These are phyloP conservation scores for Puma concolor DNA, from an alignment of 2,113 vertebrate species.

Conservation along the genomic window DNA sequence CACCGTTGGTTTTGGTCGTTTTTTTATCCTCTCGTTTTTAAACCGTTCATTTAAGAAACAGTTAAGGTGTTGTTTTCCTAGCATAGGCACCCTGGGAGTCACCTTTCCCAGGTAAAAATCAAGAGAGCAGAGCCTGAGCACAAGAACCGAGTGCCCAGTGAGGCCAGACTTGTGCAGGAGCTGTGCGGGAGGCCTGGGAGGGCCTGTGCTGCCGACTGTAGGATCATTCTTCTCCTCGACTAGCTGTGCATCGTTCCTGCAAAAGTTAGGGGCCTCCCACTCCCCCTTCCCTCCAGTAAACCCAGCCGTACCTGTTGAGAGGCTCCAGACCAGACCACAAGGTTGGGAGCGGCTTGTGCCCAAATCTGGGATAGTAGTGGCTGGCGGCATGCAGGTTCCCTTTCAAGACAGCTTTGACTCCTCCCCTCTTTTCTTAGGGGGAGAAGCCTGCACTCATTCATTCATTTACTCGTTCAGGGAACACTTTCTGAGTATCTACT, in stretches of 20 bases:
- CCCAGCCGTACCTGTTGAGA: background rate
- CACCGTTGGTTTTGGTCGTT: background rate
- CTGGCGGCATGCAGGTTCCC: background rate
- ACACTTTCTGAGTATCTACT: background rate
- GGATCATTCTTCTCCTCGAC: background rate
- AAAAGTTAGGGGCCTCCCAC: background rate
- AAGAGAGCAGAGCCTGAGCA: background rate
- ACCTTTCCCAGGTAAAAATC: background rate
- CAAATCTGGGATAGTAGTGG: background rate
- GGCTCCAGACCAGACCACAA: background rate
- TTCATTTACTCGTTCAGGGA: background rate
- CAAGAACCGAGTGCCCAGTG: background rate
- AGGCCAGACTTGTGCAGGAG: background rate
- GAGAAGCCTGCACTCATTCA: background rate
- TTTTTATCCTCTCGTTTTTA: background rate
- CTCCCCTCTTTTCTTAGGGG: background rate
- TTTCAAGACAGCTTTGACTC: background rate
- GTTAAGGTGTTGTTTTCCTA: background rate
- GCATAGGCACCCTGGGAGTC: background rate
- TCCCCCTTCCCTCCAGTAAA: background rate
- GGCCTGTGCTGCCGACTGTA: background rate
- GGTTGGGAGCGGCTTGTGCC: background rate
- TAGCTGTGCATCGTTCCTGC: background rate
- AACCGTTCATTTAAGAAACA: background rate
- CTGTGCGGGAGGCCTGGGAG: background rate